Evolutionary conservation across 2,888 invertebrate species (phyloP), one percentile per base, ranked within the genome.

Genomic region (Lacanobia oleracea): DNA sequence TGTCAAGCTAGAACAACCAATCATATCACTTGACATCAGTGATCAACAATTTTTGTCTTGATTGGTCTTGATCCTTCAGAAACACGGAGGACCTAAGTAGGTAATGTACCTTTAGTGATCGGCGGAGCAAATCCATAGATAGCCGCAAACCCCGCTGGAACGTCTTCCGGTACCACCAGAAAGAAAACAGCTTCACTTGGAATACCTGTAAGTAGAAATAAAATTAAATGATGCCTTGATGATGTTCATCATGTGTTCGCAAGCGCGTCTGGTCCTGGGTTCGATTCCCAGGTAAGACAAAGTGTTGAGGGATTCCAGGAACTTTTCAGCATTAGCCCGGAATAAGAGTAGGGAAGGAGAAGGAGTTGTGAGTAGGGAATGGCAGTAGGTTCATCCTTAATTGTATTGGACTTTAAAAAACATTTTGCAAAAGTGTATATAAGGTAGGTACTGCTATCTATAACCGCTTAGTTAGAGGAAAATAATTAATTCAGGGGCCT

Each of bases 121-220:
- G 89, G 88, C 0, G 94, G 95, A 0, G 93, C 76, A 51, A 96
- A 96, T 0, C 95, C 95, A 66, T 91, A 95, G 16, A 95, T 90
- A 0, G 92, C 92, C 0, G 94, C 93, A 2, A 94, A 90, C 0
- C 89, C 94, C 3, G 93, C 92, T 0, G 94, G 92, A 0, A 96
- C 91, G 53, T 96, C 95, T 67, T 95, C 94, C 0, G 95, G 95
- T 0, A 93, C 80, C 0, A 95, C 86, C 51, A 93, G 81, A 14
- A 93, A 86, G 33, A 90, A 86, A 23, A 90, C 87, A 0, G 81
- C 69, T 2, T 74, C 67, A 0, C 57, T 73, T 0, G 74, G 68
- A 0, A 75, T 16, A 81, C 82, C 93, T 93, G 81, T n/a, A 18
- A 4, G 61, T 48, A 18, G 18, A 3, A 59, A 12, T 23, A 23